Evolutionary conservation across 2,113 vertebrate genomes (phyloP).

Genomic region (Prolemur simus): DNA sequence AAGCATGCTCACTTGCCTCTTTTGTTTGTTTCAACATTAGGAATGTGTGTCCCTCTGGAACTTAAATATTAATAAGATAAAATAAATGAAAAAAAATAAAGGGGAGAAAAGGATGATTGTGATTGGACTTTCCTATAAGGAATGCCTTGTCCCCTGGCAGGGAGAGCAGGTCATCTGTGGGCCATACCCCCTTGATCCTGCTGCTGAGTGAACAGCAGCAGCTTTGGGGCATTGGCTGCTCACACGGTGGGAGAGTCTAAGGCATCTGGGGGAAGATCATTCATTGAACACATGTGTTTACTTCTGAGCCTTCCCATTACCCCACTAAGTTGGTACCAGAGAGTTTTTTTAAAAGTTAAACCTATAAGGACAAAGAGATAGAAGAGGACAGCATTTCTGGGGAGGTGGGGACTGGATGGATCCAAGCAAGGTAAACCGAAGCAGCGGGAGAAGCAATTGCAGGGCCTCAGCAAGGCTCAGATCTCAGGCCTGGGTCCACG

Average conservation of each 20-base stretch:
- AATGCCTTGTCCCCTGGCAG: background rate
- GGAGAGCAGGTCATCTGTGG: background rate
- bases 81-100: too few species aligned
- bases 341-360: background rate
- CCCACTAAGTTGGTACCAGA: background rate
- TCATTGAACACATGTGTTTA: background rate
- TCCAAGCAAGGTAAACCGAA: background rate
- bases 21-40: background rate
- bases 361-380: background rate
- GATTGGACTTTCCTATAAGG: background rate
- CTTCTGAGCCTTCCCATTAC: too few species aligned
- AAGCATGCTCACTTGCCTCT: background rate
- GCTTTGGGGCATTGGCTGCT: background rate
- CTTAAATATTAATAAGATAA: too few species aligned
- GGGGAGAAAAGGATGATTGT: background rate
- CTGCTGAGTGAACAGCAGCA: background rate
- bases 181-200: too few species aligned
- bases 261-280: background rate
- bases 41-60: background rate
- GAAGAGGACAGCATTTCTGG: background rate
- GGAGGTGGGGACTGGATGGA: background rate
- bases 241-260: background rate
- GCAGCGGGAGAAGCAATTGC: rapidly evolving
- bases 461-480: background rate
- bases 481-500: background rate